Evolutionary conservation across 2,888 invertebrate species (phyloP).

Genomic region (Drepana falcataria): DNA sequence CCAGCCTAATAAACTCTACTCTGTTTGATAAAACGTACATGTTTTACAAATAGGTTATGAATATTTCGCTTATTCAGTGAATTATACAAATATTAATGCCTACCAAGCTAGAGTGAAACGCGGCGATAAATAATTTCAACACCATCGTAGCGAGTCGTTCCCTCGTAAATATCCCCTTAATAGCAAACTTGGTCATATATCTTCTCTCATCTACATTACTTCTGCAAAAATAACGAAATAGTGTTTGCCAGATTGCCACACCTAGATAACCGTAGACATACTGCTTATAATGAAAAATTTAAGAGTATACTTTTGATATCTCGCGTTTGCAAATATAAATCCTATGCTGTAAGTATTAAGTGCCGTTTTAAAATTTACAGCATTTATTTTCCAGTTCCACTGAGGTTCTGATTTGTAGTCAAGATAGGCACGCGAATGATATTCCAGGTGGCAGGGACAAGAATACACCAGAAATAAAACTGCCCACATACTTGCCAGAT

Average conservation of each 20-base stretch:
- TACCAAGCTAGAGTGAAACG: slow-evolving; percentile 17
- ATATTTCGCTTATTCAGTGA: neutral
- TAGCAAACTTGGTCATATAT: slow-evolving; percentile 59
- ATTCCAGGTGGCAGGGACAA: slow-evolving; percentile 58
- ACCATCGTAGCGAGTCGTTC: slow-evolving; percentile 45
- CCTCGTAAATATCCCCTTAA: slow-evolving; percentile 59
- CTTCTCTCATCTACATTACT: slow-evolving; percentile 67
- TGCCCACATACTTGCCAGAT: slow-evolving; percentile 48
- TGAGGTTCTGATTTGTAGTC: slow-evolving; percentile 63
- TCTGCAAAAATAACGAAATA: slow-evolving; percentile 72
- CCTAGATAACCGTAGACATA: slow-evolving; percentile 52
- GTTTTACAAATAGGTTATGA: too few relatives aligned
- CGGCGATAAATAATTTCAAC: slow-evolving; percentile 59
- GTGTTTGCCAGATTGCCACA: slow-evolving; percentile 56
- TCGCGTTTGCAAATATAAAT: slow-evolving; percentile 39
- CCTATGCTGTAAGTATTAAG: slow-evolving; percentile 39
- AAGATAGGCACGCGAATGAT: slow-evolving; percentile 65
- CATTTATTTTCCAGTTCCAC: slow-evolving; percentile 47
- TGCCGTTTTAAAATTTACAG: slow-evolving; percentile 32
- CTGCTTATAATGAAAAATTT: slow-evolving; percentile 58
- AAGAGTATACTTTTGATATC: slow-evolving; percentile 46
- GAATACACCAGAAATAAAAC: slow-evolving; percentile 65
- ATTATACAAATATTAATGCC: neutral
- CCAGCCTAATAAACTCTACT: too few relatives aligned
- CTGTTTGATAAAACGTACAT: too few relatives aligned